A percentile compares a stretch with the other conserved stretches of the same genome.
phyloP scores from a whole-genome alignment of 2,113 vertebrate species.

The Cyprinodon variegatus region DNA sequence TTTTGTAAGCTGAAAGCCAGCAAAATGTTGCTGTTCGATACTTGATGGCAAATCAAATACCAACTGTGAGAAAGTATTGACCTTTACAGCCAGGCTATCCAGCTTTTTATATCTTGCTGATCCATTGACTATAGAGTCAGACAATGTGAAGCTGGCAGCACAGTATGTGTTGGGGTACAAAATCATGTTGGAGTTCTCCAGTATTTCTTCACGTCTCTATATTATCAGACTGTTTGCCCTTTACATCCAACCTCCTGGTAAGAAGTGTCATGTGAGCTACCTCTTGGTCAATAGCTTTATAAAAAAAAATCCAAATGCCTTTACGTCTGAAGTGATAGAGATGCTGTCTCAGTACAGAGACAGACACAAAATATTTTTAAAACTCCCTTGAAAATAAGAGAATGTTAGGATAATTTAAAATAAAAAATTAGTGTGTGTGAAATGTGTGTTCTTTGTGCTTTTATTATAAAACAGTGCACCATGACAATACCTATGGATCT shows the following conservation, averaged over 20 bases:
- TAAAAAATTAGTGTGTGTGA: not conserved
- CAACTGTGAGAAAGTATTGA: slow-evolving; percentile 42
- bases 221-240: slow-evolving; percentile 9
- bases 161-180: slow-evolving; percentile 20
- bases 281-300: not conserved
- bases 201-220: slow-evolving; percentile 26
- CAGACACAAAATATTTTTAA: not conserved
- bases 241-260: not conserved
- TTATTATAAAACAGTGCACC: not conserved
- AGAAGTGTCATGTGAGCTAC: not conserved
- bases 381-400: not conserved
- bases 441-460: not conserved
- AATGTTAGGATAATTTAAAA: not conserved
- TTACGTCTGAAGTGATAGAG: not conserved
- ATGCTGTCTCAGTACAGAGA: not conserved
- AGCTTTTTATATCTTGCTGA: slow-evolving; percentile 24
- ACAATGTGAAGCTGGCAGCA: slow-evolving; percentile 19
- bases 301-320: slow-evolving; percentile 12
- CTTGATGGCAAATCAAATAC: slow-evolving; percentile 31
- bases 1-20: not conserved
- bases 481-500: not conserved
- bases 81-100: slow-evolving; percentile 15
- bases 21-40: slow-evolving; percentile 27
- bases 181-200: slow-evolving; percentile 9
- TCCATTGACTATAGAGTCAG: not conserved